phyloP scores from a whole-genome alignment of 2,888 invertebrate genomes.

The Macrosiphum euphorbiae region DNA sequence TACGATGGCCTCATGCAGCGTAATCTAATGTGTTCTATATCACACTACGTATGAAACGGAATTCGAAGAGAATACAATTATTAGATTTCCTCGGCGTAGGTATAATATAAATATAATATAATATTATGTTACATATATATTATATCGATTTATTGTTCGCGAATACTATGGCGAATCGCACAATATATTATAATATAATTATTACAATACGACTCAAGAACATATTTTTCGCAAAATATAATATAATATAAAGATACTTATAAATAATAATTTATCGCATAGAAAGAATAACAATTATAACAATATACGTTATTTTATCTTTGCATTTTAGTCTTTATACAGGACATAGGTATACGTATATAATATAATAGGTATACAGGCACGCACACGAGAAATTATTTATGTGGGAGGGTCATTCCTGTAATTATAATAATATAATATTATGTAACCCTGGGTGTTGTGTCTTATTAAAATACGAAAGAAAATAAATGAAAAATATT shows the following conservation, averaged over 20 bases:
- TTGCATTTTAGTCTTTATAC: neutral
- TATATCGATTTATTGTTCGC: conserved; percentile 31
- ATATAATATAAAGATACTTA: conserved; percentile 9
- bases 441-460: too few species aligned
- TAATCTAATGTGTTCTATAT: neutral
- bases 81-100: neutral
- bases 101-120: neutral
- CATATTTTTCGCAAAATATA: neutral
- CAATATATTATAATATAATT: neutral
- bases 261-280: conserved; percentile 52
- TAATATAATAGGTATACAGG: neutral
- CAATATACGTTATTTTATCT: neutral
- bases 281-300: neutral
- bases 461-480: neutral
- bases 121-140: neutral
- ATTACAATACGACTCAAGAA: conserved; percentile 3
- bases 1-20: neutral
- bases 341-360: neutral
- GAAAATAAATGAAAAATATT: neutral
- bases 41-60: neutral
- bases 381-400: neutral
- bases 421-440: neutral
- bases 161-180: conserved; percentile 41
- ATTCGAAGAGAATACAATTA: neutral
- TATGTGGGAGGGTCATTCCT: neutral